A percentile compares a stretch with the other conserved stretches of the same genome.
Evolutionary conservation across 2,888 invertebrate genomes (phyloP).

Genomic region (Lissocephala sabroskyi): DNA sequence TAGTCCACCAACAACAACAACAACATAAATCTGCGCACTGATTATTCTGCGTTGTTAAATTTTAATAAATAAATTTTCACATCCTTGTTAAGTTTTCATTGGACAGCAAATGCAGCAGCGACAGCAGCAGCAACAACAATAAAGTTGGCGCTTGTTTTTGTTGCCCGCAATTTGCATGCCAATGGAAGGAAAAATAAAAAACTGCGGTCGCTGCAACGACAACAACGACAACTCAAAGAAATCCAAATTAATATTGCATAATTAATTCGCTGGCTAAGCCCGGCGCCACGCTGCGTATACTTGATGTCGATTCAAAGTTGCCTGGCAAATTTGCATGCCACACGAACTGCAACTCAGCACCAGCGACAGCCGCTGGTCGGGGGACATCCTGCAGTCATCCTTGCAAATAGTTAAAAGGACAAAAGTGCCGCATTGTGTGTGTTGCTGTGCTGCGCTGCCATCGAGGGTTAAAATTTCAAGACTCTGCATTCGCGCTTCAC

Average conservation of each 20-base stretch:
- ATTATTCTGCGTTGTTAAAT: slow-evolving; percentile 69
- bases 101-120: slow-evolving; percentile 15
- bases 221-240: slow-evolving; percentile 16
- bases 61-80: slow-evolving; percentile 68
- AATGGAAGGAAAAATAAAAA: slow-evolving; percentile 4
- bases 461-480: not conserved
- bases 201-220: not conserved
- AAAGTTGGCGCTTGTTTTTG: slow-evolving; percentile 3
- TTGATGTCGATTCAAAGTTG: slow-evolving; percentile 22
- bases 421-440: slow-evolving; percentile 56
- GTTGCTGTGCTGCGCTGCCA: too few relatives aligned
- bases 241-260: slow-evolving; percentile 57
- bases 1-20: slow-evolving; percentile 21
- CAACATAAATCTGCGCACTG: slow-evolving; percentile 54
- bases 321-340: slow-evolving; percentile 41
- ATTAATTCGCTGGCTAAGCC: slow-evolving; percentile 21
- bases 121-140: slow-evolving; percentile 1
- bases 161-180: slow-evolving; percentile 32
- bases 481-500: not conserved
- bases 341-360: not conserved
- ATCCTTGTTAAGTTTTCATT: slow-evolving; percentile 62
- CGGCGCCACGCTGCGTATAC: slow-evolving; percentile 48
- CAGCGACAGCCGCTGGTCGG: not conserved
- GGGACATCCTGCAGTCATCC: slow-evolving; percentile 33
- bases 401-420: slow-evolving; percentile 49